These are phyloP conservation scores for Drosophila sucinea DNA, from an alignment of 1,140 invertebrate species.

Conservation along the genomic window DNA sequence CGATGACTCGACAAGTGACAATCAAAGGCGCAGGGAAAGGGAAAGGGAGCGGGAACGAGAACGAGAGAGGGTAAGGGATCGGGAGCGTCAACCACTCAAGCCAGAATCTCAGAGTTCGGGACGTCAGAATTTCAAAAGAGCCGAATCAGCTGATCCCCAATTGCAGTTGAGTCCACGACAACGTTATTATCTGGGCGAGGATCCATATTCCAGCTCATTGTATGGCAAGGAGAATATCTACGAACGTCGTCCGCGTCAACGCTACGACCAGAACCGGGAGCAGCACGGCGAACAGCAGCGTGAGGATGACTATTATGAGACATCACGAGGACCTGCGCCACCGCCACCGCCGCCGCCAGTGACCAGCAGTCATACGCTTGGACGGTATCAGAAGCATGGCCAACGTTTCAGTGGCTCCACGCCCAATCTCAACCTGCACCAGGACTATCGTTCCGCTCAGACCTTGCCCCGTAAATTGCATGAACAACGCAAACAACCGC, in stretches of 20 bases:
- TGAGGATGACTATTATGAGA: slow-evolving; percentile 66
- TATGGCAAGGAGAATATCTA: slow-evolving; percentile 92
- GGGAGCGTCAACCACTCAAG: slow-evolving; percentile 35
- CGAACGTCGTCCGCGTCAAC: slow-evolving; percentile 83
- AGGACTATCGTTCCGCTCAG: slow-evolving; percentile 88
- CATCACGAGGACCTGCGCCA: slow-evolving; percentile 21
- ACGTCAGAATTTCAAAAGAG: slow-evolving; percentile 44
- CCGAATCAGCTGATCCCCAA: slow-evolving; percentile 62
- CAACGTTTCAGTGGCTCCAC: slow-evolving; percentile 85
- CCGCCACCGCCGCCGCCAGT: slow-evolving; percentile 29
- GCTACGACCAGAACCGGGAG: slow-evolving; percentile 37
- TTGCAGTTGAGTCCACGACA: slow-evolving; percentile 85
- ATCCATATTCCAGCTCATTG: slow-evolving; percentile 91
- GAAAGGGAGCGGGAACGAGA: slow-evolving; percentile 12
- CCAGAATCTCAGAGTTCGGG: slow-evolving; percentile 21
- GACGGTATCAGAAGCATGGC: slow-evolving; percentile 90
- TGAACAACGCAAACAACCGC: slow-evolving; percentile 80
- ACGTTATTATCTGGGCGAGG: slow-evolving; percentile 92
- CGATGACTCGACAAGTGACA: slow-evolving; percentile 56
- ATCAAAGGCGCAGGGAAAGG: slow-evolving; percentile 27
- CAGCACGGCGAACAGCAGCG: slow-evolving; percentile 22
- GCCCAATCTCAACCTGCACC: slow-evolving; percentile 76
- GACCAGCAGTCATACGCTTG: slow-evolving; percentile 85
- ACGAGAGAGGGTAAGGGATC: slow-evolving; percentile 5
- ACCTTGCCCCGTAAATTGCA: slow-evolving; percentile 90